Evolutionary conservation across 2,888 invertebrate species (phyloP).

Genomic region (Toxonevra muliebris): DNA sequence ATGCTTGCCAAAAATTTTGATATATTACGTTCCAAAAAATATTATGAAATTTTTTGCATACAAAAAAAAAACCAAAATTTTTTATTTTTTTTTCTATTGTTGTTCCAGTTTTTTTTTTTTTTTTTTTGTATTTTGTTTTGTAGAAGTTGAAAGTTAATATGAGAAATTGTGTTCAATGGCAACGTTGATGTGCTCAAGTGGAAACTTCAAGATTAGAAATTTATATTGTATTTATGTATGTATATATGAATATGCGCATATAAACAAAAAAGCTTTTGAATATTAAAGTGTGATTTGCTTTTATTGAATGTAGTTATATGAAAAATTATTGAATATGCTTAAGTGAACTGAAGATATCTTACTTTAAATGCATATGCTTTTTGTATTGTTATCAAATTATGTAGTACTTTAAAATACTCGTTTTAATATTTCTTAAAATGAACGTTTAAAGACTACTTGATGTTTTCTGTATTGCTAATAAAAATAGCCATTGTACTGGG

Average conservation of each 20-base stretch:
- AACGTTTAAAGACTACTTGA: too few species aligned
- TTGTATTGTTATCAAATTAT: too few species aligned
- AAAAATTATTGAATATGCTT: background rate
- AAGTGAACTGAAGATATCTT: background rate
- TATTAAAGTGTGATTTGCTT: background rate
- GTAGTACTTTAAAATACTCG: too few species aligned
- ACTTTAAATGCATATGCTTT: too few species aligned
- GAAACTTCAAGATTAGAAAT: constrained; percentile 32
- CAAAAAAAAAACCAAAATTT: background rate
- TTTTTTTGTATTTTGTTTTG: background rate
- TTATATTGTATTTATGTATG: background rate
- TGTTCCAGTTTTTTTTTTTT: background rate
- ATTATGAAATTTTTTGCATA: constrained; percentile 8
- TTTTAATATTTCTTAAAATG: too few species aligned
- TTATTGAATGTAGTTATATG: background rate
- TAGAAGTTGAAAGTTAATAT: background rate
- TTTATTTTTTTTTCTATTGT: background rate
- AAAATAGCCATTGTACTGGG: too few species aligned
- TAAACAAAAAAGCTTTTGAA: constrained; percentile 3
- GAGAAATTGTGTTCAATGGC: constrained; percentile 1
- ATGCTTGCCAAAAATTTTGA: background rate
- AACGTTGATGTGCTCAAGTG: constrained; percentile 25
- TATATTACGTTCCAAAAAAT: constrained; percentile 5
- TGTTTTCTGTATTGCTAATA: too few species aligned
- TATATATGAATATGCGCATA: background rate